A percentile compares a stretch with the other conserved stretches of the same genome.
Evolutionary conservation across 2,113 vertebrate genomes (phyloP).

Genomic region (Fulica atra): DNA sequence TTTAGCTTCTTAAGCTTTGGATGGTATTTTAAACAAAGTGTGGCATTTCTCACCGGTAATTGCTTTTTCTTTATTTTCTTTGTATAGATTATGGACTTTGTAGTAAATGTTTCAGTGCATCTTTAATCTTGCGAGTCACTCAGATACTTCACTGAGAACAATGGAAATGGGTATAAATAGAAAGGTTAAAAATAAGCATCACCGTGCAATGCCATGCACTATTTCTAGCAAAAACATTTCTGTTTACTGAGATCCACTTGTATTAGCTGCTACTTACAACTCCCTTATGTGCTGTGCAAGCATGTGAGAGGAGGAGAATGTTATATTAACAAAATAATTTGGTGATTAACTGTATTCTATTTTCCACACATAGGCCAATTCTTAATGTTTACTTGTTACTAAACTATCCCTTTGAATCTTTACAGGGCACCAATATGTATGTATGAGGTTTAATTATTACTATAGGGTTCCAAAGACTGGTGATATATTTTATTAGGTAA

Average conservation of each 20-base stretch:
- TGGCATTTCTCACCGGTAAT: background rate
- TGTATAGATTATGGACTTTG: background rate
- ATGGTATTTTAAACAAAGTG: constrained; percentile 12
- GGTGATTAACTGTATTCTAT: background rate
- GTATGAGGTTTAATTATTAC: constrained; percentile 62
- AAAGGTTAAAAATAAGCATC: background rate
- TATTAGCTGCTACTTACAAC: background rate
- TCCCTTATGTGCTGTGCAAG: background rate
- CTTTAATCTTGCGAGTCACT: background rate
- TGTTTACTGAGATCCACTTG: background rate
- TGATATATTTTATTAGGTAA: constrained; percentile 47
- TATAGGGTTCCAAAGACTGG: constrained; percentile 6
- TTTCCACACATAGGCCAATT: background rate
- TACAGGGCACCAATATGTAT: background rate
- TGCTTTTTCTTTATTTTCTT: constrained; percentile 8
- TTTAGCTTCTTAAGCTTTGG: background rate
- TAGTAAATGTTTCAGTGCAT: background rate
- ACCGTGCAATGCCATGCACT: background rate
- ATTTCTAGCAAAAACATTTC: background rate
- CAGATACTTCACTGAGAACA: background rate
- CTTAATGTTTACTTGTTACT: constrained; percentile 35
- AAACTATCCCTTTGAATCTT: constrained; percentile 36
- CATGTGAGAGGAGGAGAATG: background rate
- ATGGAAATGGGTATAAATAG: background rate
- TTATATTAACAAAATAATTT: constrained; percentile 15